Percentiles rank a stretch among this genome's conserved stretches.
Evolutionary conservation across 2,113 vertebrate genomes (phyloP).

Genomic region (Guaruba guarouba): DNA sequence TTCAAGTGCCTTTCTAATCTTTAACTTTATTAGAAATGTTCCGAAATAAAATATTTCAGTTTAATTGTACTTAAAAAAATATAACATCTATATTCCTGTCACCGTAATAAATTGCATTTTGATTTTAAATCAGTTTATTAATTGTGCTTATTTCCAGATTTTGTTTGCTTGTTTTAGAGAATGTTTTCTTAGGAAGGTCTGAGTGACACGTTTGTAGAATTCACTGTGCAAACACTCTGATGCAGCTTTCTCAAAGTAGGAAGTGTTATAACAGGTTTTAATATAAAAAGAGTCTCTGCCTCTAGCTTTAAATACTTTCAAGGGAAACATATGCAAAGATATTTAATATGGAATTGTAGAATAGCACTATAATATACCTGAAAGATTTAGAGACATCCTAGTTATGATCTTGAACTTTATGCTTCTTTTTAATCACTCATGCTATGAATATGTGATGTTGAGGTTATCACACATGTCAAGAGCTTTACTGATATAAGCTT

Average conservation of each 20-base stretch:
- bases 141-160: background rate
- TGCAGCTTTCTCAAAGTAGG: background rate
- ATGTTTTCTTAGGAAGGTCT: background rate
- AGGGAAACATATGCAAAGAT: background rate
- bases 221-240: background rate
- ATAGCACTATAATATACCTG: background rate
- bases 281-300: background rate
- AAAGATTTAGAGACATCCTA: background rate
- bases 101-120: background rate
- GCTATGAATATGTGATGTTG: background rate
- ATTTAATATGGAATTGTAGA: background rate
- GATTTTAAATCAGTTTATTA: background rate
- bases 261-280: background rate
- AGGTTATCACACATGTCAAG: background rate
- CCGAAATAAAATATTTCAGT: background rate
- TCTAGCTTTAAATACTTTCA: background rate
- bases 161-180: background rate
- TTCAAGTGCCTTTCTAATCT: background rate
- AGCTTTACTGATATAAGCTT: background rate
- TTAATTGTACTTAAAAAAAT: background rate
- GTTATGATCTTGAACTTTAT: background rate
- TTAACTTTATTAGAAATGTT: background rate
- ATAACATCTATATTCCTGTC: background rate
- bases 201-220: background rate
- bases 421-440: background rate